Percentiles rank a stretch among this genome's conserved stretches.
phyloP scores from a whole-genome alignment of 2,113 vertebrate species.

The Calidris pygmaea region DNA sequence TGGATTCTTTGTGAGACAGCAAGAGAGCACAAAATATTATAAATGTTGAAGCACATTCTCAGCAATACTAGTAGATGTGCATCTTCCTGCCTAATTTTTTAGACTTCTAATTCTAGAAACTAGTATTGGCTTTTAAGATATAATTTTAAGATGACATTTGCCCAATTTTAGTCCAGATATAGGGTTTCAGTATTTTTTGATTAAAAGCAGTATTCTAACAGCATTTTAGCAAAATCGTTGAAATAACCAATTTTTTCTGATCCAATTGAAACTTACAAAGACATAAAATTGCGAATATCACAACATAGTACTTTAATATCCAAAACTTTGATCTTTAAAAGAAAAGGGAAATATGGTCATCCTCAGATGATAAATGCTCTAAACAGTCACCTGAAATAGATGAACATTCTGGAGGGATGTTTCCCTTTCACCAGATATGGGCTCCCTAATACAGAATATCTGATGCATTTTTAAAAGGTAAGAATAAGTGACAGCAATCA shows the following conservation, averaged over 20 bases:
- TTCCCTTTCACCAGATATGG: neutral
- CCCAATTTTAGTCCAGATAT: neutral
- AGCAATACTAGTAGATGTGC: neutral
- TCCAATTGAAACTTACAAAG: neutral
- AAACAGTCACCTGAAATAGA: neutral
- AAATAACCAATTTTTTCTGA: neutral
- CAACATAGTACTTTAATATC: neutral
- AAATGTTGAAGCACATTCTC: neutral
- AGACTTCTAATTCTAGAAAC: neutral
- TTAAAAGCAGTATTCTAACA: neutral
- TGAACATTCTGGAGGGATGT: neutral
- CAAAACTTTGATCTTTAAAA: neutral
- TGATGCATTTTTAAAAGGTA: neutral
- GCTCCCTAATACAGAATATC: neutral
- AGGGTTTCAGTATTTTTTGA: neutral
- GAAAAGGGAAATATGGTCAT: neutral
- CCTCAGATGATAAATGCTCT: neutral
- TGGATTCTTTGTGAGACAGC: neutral
- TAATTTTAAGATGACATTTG: neutral
- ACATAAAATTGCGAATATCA: neutral
- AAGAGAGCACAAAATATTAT: neutral
- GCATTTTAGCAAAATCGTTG: neutral
- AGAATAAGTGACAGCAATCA: neutral
- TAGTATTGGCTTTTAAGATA: neutral
- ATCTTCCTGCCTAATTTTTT: neutral